Evolutionary conservation across 2,113 vertebrate genomes (phyloP), one percentile per base, ranked within the genome.

Genomic region (Megaleporinus macrocephalus): DNA sequence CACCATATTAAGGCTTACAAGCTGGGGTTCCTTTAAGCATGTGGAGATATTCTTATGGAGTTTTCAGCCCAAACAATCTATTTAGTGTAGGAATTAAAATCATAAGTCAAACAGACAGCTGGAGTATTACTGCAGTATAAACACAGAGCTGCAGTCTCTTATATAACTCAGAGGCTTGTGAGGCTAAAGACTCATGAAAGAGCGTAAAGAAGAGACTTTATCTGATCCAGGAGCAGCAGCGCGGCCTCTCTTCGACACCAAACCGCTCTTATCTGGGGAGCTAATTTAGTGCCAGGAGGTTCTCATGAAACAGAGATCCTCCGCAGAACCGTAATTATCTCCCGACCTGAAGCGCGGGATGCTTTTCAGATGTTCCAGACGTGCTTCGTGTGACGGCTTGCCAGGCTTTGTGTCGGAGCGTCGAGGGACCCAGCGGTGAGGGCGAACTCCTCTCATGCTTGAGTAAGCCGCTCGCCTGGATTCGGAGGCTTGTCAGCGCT

Each of bases 351-450:
- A 69, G 66, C 33, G 18, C 1, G 12, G 4, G 30, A 20, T 41
- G 18, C 66, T 44, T 6, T 41, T 41, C 66, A 41, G 66, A 41
- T n/a, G 30, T 41, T 69, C 14, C 20, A 5, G n/a, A n/a, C 0
- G 9, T 26, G 24, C 57, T 61, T 24, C 26, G 22, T 61, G 57
- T 61, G 9, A 61, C 57, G 26, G 57, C n/a, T 24, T 59, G 22
- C 57, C 12, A 4, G 29, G 5, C 10, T 51, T 69, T 80, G 55
- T 36, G 59, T 62, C 49, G 11, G 78, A 72, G 27, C 29, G 27
- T 72, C 61, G 47, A n/a, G 41, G 78, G 68, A 72, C 78, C 36
- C 68, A 72, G 41, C 36, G 57, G 68, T 22, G 68, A 80, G 68
- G 78, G 55, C 78, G 72, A 62, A 62, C 7, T 26, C 36, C 27